Conservation (phyloP, 1,140 invertebrate species). For the Sogatella furcifera region DNA sequence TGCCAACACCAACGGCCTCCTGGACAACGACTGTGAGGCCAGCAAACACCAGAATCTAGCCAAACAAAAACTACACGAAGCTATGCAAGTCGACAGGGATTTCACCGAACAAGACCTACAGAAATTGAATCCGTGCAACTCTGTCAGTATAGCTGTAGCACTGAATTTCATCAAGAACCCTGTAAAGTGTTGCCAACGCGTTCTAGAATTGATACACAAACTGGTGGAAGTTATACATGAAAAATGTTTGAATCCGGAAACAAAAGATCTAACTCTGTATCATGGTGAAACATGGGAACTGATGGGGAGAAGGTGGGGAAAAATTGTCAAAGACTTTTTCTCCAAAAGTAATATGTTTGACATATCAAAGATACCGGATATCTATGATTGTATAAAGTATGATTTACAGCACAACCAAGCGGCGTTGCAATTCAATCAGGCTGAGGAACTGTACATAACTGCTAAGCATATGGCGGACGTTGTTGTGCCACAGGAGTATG, state of each 20-base stretch:
- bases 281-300: conserved; percentile 99
- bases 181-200: conserved; percentile 83
- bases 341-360: conserved; percentile 88
- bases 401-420: conserved; percentile 97
- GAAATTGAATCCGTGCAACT: conserved; percentile 83
- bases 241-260: conserved; percentile 79
- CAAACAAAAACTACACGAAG: conserved; percentile 86
- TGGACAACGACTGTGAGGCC: conserved; percentile 96
- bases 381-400: conserved; percentile 99
- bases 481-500: conserved; percentile 99
- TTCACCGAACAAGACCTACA: conserved; percentile 77
- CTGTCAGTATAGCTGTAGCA: conserved; percentile 79
- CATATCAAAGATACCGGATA: conserved; percentile 98
- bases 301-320: conserved; percentile 95
- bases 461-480: conserved; percentile 95
- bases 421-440: conserved; percentile 84
- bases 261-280: conserved; percentile 85
- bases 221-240: conserved; percentile 74
- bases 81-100: conserved; percentile 82
- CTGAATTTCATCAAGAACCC: conserved; percentile 96
- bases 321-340: conserved; percentile 97
- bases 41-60: conserved; percentile 95
- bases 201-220: conserved; percentile 75
- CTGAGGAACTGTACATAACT: conserved; percentile 90
- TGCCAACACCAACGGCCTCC: conserved; percentile 94